phyloP scores from a whole-genome alignment of 2,888 invertebrate genomes.

The Watsonalla cultraria region DNA sequence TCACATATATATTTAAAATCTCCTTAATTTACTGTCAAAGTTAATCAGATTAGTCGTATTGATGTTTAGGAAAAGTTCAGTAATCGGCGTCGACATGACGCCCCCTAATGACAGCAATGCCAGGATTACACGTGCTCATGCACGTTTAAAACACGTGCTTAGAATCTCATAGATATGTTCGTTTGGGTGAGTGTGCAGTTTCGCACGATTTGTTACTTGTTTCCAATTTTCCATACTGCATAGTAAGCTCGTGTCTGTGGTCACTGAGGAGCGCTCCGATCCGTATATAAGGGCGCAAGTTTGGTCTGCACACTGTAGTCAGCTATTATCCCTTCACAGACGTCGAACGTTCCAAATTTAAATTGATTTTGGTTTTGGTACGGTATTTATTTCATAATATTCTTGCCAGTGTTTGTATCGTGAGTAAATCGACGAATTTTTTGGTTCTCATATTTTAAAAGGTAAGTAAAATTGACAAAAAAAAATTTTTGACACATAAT shows the following conservation, averaged over 20 bases:
- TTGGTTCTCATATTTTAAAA: not conserved
- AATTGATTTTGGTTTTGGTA: slow-evolving; percentile 10
- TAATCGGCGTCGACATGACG: no score
- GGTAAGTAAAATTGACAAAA: not conserved
- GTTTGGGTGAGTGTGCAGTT: no score
- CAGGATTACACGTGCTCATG: no score
- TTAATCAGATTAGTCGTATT: no score
- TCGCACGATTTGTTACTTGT: slow-evolving; percentile 4
- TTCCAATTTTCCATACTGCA: slow-evolving; percentile 8
- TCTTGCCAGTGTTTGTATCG: slow-evolving; percentile 12
- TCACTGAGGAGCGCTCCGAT: slow-evolving; percentile 32
- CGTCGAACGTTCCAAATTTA: slow-evolving; percentile 22
- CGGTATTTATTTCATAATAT: slow-evolving; percentile 8
- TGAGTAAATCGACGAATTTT: not conserved
- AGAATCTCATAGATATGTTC: no score
- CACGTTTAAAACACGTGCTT: no score
- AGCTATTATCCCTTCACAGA: slow-evolving; percentile 28
- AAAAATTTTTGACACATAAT: no score
- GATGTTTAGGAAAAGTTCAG: no score
- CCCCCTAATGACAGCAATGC: no score
- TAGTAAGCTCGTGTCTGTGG: slow-evolving; percentile 9
- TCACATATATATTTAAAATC: no score
- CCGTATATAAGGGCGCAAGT: slow-evolving; percentile 34
- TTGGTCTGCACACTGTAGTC: slow-evolving; percentile 34
- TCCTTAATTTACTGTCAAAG: no score